These are phyloP conservation scores for Mantis religiosa DNA, from an alignment of 2,888 invertebrate species.

Conservation along the genomic window DNA sequence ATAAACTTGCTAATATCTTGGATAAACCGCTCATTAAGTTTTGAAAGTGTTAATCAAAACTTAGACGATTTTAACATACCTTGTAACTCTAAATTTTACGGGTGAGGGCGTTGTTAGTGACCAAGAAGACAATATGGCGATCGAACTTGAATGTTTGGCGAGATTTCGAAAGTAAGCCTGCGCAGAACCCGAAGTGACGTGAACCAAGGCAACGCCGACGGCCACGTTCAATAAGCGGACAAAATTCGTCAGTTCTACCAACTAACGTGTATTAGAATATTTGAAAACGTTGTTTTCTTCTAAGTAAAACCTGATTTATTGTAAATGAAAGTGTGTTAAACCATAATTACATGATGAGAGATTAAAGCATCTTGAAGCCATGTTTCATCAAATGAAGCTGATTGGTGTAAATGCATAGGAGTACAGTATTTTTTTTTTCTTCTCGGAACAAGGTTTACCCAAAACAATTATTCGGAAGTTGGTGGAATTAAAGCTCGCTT, in stretches of 20 bases:
- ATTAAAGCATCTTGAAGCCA: no score
- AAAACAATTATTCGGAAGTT: no score
- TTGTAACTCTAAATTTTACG: conserved; percentile 30
- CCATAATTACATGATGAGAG: no score
- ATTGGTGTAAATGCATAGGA: no score
- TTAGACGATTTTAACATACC: conserved; percentile 19
- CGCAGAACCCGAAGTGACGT: conserved; percentile 19
- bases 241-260: neutral
- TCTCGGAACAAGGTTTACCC: no score
- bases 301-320: no score
- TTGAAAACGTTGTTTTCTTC: no score
- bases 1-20: neutral
- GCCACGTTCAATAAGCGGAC: conserved; percentile 1
- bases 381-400: no score
- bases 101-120: conserved; percentile 30
- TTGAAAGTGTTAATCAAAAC: neutral
- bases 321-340: no score
- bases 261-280: neutral
- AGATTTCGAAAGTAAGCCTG: conserved; percentile 17
- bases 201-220: neutral
- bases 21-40: neutral
- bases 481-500: no score
- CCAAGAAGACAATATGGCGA: conserved; percentile 29
- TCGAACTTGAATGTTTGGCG: neutral
- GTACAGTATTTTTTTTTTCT: no score